These are phyloP conservation scores for Hystrix cristata DNA, from an alignment of 2,113 vertebrate species.

Conservation along the genomic window DNA sequence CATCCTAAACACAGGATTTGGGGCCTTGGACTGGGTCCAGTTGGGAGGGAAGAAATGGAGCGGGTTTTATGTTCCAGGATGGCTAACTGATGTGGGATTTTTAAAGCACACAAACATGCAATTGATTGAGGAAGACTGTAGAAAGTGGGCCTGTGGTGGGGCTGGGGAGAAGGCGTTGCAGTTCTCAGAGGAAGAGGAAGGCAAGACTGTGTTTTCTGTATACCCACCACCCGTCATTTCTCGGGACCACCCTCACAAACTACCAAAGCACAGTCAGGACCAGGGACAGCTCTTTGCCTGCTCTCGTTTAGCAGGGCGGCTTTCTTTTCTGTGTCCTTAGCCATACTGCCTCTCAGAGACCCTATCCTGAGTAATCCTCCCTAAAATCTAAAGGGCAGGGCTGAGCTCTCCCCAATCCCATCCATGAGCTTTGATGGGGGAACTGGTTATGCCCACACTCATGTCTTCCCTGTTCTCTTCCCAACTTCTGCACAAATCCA, in stretches of 20 bases:
- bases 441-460: not conserved
- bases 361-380: not conserved
- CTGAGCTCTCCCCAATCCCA: not conserved
- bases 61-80: constrained; percentile 9
- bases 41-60: not conserved
- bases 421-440: not conserved
- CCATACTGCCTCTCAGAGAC: not conserved
- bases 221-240: constrained; percentile 68
- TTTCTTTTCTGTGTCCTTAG: not conserved
- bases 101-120: constrained; percentile 23
- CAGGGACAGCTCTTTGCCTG: constrained; percentile 72
- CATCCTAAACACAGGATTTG: constrained; percentile 13
- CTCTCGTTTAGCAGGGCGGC: not conserved
- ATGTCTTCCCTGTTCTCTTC: not conserved
- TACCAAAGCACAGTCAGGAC: constrained; percentile 91
- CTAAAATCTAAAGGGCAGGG: not conserved
- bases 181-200: constrained; percentile 79
- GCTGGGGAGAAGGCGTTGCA: not conserved
- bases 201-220: constrained; percentile 73
- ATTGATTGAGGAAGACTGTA: not conserved
- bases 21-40: not conserved
- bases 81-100: constrained; percentile 5
- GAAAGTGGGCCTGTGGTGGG: not conserved
- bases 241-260: constrained; percentile 85
- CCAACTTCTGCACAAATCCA: not conserved